Evolutionary conservation across 2,113 vertebrate species (phyloP), one percentile per base, ranked within the genome.

Genomic region (Odontophorus gujanensis): DNA sequence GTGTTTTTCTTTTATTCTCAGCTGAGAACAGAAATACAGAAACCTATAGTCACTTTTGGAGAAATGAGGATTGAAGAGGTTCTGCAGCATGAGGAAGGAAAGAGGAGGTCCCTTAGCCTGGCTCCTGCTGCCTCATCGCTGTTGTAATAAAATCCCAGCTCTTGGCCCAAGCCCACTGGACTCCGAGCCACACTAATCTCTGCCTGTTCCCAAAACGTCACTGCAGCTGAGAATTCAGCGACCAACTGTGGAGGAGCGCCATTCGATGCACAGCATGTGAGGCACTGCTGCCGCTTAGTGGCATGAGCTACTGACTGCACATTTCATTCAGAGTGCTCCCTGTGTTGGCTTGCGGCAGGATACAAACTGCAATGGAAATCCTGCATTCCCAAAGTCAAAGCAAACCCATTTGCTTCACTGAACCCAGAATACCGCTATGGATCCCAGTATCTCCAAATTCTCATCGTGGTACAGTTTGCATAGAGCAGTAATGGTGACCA

Each of bases 241-340:
- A 76, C 10, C 18, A 67, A 3, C 13, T 16, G 22, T 38, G 50
- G 40, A 55, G 85, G 59, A 87, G 19, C 50, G 59, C 63, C 15
- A 18, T 22, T 32, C 30, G 68, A 13, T 28, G 40, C 34, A 16
- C 1, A 4, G 11, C 17, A 21, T 55, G 30, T n/a, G 34, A 65
- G 77, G 40, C 40, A 40, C 36, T 66, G 62, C 62, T 91, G 74
- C 42, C 42, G 30, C 19, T 38, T 76, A 48, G 48, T 61, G 36
- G 42, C 66, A 58, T 0, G 1, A 80, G 18, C 34, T 61, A 34
- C 51, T 8, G 24, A 59, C 24, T 0, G 2, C 74, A 42, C 45
- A 11, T 76, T 76, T 89, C 13, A 6, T 79, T 53, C 45, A 50
- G n/a, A 85, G 50, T 59, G 61, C 30, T 76, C 78, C 42, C 67